Percentiles rank a stretch among this genome's conserved stretches.
Conservation (phyloP, 2,888 invertebrate genomes). For the Melinaea marsaeus region DNA sequence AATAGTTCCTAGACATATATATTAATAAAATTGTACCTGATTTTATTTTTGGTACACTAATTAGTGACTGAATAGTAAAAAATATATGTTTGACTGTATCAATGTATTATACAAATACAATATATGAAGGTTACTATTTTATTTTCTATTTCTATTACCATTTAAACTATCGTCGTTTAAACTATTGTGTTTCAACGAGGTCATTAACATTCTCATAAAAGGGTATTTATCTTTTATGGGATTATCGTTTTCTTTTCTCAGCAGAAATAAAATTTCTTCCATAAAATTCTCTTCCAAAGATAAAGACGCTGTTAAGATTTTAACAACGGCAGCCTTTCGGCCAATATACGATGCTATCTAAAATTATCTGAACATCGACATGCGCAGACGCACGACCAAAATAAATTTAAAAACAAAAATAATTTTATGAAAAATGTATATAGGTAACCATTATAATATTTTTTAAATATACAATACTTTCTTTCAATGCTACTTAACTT, state of each 20-base stretch:
- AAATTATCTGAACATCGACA: constrained; percentile 20
- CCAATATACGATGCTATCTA: constrained; percentile 30
- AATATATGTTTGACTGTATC: too few species aligned
- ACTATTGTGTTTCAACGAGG: constrained; percentile 5
- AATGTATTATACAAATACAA: too few species aligned
- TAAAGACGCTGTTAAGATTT: constrained; percentile 21
- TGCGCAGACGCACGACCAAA: constrained; percentile 4
- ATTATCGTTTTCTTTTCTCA: constrained; percentile 2
- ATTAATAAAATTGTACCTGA: too few species aligned
- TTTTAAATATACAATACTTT: not conserved
- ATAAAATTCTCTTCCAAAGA: constrained; percentile 13
- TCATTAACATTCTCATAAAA: constrained; percentile 2
- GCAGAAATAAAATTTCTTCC: constrained; percentile 12
- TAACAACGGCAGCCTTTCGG: constrained; percentile 22
- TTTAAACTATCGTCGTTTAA: not conserved
- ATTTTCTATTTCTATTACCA: not conserved
- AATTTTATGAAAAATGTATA: not conserved
- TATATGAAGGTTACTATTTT: too few species aligned
- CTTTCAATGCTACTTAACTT: not conserved
- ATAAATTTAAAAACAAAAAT: not conserved
- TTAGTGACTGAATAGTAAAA: too few species aligned
- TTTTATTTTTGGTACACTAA: too few species aligned
- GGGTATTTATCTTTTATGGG: not conserved
- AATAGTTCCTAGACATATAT: too few species aligned
- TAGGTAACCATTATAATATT: not conserved